Conservation (phyloP, 1,140 invertebrate species). For the Drosophila takahashii region DNA sequence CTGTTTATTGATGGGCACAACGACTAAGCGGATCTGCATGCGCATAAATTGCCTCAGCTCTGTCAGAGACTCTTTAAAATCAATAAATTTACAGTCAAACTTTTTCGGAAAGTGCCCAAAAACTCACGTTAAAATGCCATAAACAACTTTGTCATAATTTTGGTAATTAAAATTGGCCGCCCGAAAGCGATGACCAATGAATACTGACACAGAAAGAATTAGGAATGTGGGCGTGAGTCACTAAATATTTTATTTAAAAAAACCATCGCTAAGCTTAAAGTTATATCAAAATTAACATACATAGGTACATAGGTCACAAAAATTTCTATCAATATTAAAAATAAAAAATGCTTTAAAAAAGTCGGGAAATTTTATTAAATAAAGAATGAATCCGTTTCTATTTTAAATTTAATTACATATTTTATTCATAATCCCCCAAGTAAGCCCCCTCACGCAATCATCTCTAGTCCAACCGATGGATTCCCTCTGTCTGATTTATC, state of each 20-base stretch:
- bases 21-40: conserved; percentile 74
- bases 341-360: no score
- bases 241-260: background rate
- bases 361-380: no score
- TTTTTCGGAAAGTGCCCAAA: conserved; percentile 49
- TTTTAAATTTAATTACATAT: no score
- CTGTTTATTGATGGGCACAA: conserved; percentile 76
- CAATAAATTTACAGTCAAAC: conserved; percentile 76
- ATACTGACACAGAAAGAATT: background rate
- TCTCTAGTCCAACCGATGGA: conserved; percentile 11
- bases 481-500: conserved; percentile 63
- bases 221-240: background rate
- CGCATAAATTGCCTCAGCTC: conserved; percentile 56
- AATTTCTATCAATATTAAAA: no score
- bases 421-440: no score
- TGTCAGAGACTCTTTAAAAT: conserved; percentile 74
- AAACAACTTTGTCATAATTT: conserved; percentile 84
- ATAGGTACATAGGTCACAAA: no score
- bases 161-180: conserved; percentile 82
- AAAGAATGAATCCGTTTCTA: no score
- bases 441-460: conserved; percentile 6
- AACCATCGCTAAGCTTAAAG: background rate
- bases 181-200: conserved; percentile 9
- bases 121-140: conserved; percentile 74
- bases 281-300: no score